Evolutionary conservation across 2,797 vertebrate genomes (phyloP), one percentile per base, ranked within the genome.

Genomic region (Arremon aurantiirostris): DNA sequence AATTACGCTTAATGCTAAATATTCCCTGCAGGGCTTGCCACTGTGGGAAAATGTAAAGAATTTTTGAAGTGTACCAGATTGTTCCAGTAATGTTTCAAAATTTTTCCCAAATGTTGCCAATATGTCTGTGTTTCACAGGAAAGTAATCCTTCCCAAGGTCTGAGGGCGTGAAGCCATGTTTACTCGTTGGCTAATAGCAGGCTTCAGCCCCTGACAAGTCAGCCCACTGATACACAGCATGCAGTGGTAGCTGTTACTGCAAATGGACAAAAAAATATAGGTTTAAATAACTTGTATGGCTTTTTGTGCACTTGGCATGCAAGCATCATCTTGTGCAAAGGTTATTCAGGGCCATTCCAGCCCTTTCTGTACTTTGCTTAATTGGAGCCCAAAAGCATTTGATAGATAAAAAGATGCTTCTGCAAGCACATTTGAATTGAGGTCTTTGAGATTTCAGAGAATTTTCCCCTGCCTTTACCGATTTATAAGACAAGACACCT

Each of bases 211-310:
- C 70, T 90, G 93, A 82, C 86, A 95, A 92, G 70, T 89, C 86
- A 90, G 44, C 32, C 70, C 30, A 5, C 19, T 82, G 90, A 94
- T 66, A 93, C 71, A 41, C 78, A 95, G 66, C 41, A 3, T 19
- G 60, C 52, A 61, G 37, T n/a, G 86, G 70, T 63, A 94, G 81
- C 88, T 86, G 49, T 57, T 90, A 64, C 66, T 2, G 6, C 73
- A 94, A 95, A 95, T 89, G 69, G 90, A 84, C 75, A 60, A 93
- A 97, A 94, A 92, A 91, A 71, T 92, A 82, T 24, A 63, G 94
- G 92, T 95, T 97, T 93, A 50, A 92, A 70, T 96, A 87, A 89
- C 90, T 92, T 82, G 5, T 1, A 39, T 49, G 37, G 81, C 68
- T 82, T 76, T 91, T 61, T 69, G 68, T 1, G 19, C 89, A 30